Evolutionary conservation across 2,113 vertebrate species (phyloP).

Genomic region (Galbula dea): DNA sequence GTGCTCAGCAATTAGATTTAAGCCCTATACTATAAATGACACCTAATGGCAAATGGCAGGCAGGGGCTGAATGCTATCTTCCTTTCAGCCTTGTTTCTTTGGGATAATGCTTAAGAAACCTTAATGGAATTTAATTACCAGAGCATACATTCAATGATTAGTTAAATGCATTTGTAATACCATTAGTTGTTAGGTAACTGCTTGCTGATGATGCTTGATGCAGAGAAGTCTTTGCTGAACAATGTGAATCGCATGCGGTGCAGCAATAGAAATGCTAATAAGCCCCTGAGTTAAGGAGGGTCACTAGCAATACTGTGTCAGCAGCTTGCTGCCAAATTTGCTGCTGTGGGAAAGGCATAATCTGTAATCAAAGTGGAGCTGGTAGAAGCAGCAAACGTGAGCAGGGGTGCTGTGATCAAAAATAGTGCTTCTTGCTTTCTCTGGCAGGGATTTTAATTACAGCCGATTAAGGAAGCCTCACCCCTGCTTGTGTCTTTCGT

Average conservation of each 20-base stretch:
- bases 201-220: slow-evolving; percentile 53
- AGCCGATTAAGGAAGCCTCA: not conserved
- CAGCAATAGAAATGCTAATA: slow-evolving; percentile 44
- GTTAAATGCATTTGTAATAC: slow-evolving; percentile 60
- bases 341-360: not conserved
- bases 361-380: slow-evolving; percentile 13
- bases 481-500: too few species aligned
- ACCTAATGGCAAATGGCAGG: slow-evolving; percentile 74
- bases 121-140: slow-evolving; percentile 72
- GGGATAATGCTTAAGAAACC: slow-evolving; percentile 23
- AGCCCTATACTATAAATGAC: slow-evolving; percentile 68
- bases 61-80: not conserved
- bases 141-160: slow-evolving; percentile 62
- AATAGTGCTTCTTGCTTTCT: not conserved
- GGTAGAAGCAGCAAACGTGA: not conserved
- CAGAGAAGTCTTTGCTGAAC: slow-evolving; percentile 38
- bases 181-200: slow-evolving; percentile 56
- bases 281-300: not conserved
- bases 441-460: not conserved
- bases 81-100: slow-evolving; percentile 8
- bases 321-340: slow-evolving; percentile 19
- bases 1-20: slow-evolving; percentile 73
- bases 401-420: not conserved
- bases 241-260: not conserved
- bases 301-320: not conserved